Base-by-base conservation (phyloP, 2,888 invertebrate species). In the Fissipunctia ypsillon region DNA sequence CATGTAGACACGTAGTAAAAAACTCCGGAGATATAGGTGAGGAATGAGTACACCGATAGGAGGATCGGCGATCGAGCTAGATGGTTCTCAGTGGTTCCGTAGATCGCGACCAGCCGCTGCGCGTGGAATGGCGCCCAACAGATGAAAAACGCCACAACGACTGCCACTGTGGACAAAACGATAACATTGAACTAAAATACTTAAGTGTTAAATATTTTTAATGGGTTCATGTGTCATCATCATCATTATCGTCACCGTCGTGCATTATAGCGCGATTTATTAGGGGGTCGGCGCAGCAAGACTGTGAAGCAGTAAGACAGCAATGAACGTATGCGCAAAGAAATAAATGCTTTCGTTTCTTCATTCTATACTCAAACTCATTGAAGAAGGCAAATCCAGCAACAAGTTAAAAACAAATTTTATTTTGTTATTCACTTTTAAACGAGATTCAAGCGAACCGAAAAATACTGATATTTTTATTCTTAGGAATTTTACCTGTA, bases 91-190 rank as follows among this genome's bases (percentile, higher is more conserved):
- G 96, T 93, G 84, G 97, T 95, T 70, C 97, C 97, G 93, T 98
- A 98, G 78, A 98, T 97, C 16, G 98, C 98, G 76, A 98, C 97
- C 66, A 99, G 97, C 19, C 99, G 96, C 92, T 99, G 99, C 0
- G 98, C 98, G 93, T 99, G 99, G 94, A 99, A 99, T 2, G 99
- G 99, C 0, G 98, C 98, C 98, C 98, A 98, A 94, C 99, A 99
- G 43, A 98, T 96, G 95, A 98, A 98, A 93, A 98, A 98, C 2
- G 99, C 98, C 88, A 98, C 98, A 74, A 99, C 99, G 5, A 99
- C 98, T 73, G 99, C 98, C 88, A 98, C 98, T 98, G 97, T 72
- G 64, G 65, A 48, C 43, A 71, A 48, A 57, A 54, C n/a, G 31
- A 19, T 52, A 31, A 3, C n/a, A 52, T 31, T n/a, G 1, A 52